These are phyloP conservation scores for Ceryle rudis DNA, from an alignment of 2,797 vertebrate genomes.

Conservation along the genomic window DNA sequence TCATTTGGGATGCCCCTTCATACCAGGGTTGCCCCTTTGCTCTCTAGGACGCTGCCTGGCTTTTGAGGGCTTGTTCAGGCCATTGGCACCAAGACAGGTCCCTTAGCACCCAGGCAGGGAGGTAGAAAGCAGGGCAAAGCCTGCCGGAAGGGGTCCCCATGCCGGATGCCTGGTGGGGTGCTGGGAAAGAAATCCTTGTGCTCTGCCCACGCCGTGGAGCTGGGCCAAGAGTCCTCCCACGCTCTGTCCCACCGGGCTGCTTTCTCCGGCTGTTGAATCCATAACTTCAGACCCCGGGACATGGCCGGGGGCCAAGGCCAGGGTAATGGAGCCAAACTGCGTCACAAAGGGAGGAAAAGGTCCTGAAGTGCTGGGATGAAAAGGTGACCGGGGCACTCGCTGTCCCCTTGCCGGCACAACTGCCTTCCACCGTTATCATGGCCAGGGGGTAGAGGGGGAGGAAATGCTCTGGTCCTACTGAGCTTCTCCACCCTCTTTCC, in stretches of 20 bases:
- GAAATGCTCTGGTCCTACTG: not conserved
- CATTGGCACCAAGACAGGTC: fast-evolving
- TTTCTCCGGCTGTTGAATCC: constrained; percentile 64
- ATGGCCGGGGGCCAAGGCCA: not conserved
- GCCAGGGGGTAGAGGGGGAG: fast-evolving
- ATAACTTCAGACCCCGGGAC: constrained; percentile 64
- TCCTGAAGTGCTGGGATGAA: constrained; percentile 39
- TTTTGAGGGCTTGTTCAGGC: not conserved
- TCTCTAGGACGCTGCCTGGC: not conserved
- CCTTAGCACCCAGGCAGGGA: not conserved
- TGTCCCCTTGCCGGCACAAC: not conserved
- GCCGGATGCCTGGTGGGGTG: not conserved
- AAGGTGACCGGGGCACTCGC: constrained; percentile 28
- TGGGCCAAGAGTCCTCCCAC: constrained; percentile 60
- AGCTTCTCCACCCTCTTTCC: not conserved
- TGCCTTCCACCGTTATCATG: fast-evolving
- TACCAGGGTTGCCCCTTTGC: not conserved
- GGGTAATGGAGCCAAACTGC: constrained; percentile 61
- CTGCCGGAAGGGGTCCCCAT: not conserved
- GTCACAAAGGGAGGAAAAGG: constrained; percentile 72
- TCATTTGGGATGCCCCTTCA: not conserved
- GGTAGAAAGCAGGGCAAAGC: not conserved
- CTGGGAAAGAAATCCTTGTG: constrained; percentile 49
- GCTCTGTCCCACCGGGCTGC: not conserved
- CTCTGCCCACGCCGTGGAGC: constrained; percentile 55